Percentiles rank a stretch among this genome's conserved stretches.
Evolutionary conservation across 2,888 invertebrate species (phyloP).

Genomic region (Cataglyphis livida): DNA sequence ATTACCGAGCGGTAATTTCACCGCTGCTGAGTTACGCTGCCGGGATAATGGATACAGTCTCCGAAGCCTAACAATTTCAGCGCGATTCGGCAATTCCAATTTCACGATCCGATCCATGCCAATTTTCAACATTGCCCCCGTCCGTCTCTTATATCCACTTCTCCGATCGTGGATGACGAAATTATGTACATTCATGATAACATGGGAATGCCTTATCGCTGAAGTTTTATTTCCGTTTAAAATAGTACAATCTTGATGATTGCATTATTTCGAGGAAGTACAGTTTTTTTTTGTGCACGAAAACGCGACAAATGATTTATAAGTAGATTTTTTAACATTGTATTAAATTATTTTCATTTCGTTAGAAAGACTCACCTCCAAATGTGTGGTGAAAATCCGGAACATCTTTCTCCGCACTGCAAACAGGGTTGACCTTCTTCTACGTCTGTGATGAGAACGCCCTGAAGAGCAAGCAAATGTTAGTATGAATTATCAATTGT

Average conservation of each 20-base stretch:
- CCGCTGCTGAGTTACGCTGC: slow-evolving; percentile 75
- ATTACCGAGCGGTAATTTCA: slow-evolving; percentile 75
- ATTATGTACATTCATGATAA: neutral
- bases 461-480: slow-evolving; percentile 88
- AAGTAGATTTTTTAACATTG: neutral
- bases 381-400: slow-evolving; percentile 93
- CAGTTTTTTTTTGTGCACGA: neutral
- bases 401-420: slow-evolving; percentile 93
- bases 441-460: slow-evolving; percentile 94
- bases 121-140: neutral
- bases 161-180: neutral
- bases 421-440: slow-evolving; percentile 95
- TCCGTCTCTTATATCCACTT: neutral
- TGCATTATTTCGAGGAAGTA: neutral
- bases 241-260: neutral
- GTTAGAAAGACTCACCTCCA: slow-evolving; percentile 91
- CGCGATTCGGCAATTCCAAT: slow-evolving; percentile 55
- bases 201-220: neutral
- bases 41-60: slow-evolving; percentile 67
- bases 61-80: slow-evolving; percentile 55
- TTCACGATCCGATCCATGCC: slow-evolving; percentile 35
- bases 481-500: neutral
- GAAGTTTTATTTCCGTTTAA: neutral
- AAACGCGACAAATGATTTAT: neutral
- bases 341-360: neutral